Evolutionary conservation across 2,888 invertebrate species (phyloP).

Genomic region (Rhingia rostrata): DNA sequence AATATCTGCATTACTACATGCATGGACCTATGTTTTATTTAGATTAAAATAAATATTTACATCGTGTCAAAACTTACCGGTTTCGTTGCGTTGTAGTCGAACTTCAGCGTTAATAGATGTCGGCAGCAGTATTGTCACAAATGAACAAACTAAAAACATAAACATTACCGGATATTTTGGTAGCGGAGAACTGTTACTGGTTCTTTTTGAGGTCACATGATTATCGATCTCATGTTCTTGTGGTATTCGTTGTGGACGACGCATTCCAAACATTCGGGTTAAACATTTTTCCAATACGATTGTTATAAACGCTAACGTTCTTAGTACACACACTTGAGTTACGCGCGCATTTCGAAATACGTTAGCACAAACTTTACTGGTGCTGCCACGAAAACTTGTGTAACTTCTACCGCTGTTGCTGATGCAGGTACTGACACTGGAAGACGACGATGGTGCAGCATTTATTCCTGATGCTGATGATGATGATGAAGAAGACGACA

Average conservation of each 20-base stretch:
- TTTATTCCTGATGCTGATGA: conserved; percentile 53
- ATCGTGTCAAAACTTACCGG: conserved; percentile 35
- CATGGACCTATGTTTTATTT: not conserved
- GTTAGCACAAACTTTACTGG: conserved; percentile 41
- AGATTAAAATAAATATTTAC: not conserved
- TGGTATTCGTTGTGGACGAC: conserved; percentile 25
- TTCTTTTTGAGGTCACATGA: conserved; percentile 42
- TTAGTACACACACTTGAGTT: conserved; percentile 39
- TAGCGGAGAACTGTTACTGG: conserved; percentile 39
- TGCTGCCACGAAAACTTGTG: conserved; percentile 52
- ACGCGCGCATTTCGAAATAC: conserved; percentile 21
- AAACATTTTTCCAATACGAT: conserved; percentile 59
- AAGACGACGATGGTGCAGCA: conserved; percentile 43
- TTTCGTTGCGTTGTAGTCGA: conserved; percentile 49
- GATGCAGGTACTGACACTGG: conserved; percentile 35
- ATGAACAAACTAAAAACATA: conserved; percentile 50
- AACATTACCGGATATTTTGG: conserved; percentile 54
- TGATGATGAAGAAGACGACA: conserved; percentile 27
- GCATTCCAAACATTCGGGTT: conserved; percentile 53
- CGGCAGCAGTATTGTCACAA: conserved; percentile 49
- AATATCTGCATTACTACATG: no score
- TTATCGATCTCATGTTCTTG: conserved; percentile 37
- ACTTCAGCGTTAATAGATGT: conserved; percentile 36
- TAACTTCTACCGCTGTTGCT: conserved; percentile 33
- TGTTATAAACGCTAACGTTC: conserved; percentile 61